phyloP scores from a whole-genome alignment of 1,140 invertebrate species.

The Drosophila aff. region DNA sequence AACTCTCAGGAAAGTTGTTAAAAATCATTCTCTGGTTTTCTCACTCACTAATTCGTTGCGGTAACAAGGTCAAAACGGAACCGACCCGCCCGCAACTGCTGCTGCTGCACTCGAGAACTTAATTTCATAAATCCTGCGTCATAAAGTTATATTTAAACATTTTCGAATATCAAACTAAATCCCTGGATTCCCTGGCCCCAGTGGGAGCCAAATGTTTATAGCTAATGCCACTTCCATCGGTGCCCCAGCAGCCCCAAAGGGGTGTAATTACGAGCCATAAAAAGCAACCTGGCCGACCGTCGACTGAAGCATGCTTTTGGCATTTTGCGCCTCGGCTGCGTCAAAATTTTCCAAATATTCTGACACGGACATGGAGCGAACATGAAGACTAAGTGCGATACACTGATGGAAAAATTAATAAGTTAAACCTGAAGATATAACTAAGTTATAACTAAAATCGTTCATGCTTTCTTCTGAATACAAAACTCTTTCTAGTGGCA shows the following conservation, averaged over 20 bases:
- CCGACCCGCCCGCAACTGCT: slow-evolving; percentile 1
- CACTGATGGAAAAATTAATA: slow-evolving; percentile 6
- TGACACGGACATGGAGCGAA: slow-evolving; percentile 35
- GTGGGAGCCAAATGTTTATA: slow-evolving; percentile 56
- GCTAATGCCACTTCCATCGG: slow-evolving; percentile 29
- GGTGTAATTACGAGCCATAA: slow-evolving; percentile 60
- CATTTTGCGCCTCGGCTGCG: slow-evolving; percentile 50
- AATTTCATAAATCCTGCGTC: slow-evolving; percentile 41
- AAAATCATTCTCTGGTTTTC: slow-evolving; percentile 29
- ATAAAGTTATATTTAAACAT: slow-evolving; percentile 64
- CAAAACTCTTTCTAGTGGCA: not conserved
- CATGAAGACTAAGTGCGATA: slow-evolving; percentile 10
- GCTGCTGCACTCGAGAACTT: slow-evolving; percentile 12
- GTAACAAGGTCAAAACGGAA: slow-evolving; percentile 38
- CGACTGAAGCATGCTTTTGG: slow-evolving; percentile 55
- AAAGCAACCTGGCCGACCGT: slow-evolving; percentile 42
- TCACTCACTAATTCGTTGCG: slow-evolving; percentile 51
- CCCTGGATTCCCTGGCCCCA: slow-evolving; percentile 33
- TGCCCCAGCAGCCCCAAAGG: slow-evolving; percentile 40
- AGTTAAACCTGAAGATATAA: not conserved
- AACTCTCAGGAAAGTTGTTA: slow-evolving; percentile 34
- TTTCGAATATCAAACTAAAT: slow-evolving; percentile 56
- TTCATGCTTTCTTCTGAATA: too few relatives aligned
- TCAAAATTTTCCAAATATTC: slow-evolving; percentile 56
- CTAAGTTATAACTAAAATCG: not conserved